Conservation (phyloP, 2,113 vertebrate species). For the Circaetus gallicus region DNA sequence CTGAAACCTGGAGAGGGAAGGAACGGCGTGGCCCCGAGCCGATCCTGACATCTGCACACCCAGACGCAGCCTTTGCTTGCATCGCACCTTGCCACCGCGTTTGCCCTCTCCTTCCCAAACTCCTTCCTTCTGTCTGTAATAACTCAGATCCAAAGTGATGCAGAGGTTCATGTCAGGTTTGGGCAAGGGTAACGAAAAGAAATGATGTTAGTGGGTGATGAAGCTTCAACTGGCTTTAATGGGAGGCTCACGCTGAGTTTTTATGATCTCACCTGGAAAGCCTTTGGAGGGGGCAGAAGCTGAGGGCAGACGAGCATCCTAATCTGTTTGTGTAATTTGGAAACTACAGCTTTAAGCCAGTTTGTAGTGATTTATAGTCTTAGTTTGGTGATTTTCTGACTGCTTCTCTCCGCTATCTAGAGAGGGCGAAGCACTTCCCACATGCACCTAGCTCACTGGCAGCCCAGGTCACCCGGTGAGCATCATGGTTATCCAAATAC, state of each 20-base stretch:
- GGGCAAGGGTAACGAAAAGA: background rate
- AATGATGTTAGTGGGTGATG: background rate
- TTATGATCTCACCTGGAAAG: background rate
- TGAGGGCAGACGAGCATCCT: background rate
- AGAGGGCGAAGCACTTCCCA: background rate
- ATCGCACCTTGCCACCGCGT: accelerated
- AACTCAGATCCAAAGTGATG: background rate
- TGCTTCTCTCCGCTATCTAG: background rate
- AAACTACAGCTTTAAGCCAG: background rate
- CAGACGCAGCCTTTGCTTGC: background rate
- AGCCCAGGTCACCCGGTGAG: background rate
- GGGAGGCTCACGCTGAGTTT: background rate
- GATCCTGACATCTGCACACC: too few relatives aligned
- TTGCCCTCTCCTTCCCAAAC: background rate
- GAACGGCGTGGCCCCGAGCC: accelerated
- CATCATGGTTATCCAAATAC: background rate
- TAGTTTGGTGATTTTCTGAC: background rate
- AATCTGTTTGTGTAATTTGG: background rate
- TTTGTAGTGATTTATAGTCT: background rate
- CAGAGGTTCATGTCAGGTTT: background rate
- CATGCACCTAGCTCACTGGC: background rate
- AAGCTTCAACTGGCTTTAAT: background rate
- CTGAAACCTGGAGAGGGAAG: background rate
- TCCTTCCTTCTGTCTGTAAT: background rate
- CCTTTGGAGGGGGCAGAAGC: background rate